Conservation (phyloP, 2,113 vertebrate genomes). For the Cisticola juncidis region DNA sequence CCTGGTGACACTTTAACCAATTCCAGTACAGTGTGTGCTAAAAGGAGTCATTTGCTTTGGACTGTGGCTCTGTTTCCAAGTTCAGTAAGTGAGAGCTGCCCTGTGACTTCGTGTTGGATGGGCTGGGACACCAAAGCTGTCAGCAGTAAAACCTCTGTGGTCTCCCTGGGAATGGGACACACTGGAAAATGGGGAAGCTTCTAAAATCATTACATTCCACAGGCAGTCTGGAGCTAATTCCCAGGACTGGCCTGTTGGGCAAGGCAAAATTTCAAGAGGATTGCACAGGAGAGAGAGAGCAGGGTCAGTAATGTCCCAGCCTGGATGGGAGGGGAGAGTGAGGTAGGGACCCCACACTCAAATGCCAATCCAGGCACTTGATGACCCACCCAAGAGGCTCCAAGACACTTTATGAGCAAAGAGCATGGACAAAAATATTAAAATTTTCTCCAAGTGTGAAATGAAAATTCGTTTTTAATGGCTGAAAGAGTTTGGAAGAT, state of each 20-base stretch:
- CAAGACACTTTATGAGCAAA: neutral
- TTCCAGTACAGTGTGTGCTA: neutral
- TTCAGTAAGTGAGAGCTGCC: neutral
- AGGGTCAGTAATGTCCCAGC: neutral
- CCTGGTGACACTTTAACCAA: neutral
- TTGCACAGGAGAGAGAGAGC: neutral
- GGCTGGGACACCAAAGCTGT: accelerated
- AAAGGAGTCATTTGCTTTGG: neutral
- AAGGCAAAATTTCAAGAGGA: neutral
- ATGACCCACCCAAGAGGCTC: neutral
- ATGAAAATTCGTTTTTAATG: neutral
- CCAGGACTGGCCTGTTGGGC: neutral
- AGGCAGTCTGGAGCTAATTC: neutral
- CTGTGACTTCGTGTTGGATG: accelerated
- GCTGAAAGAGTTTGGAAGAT: neutral
- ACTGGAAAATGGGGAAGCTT: neutral
- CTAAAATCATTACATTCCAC: neutral
- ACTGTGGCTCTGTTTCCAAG: neutral
- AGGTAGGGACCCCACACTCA: accelerated
- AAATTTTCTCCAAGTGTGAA: neutral
- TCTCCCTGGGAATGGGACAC: neutral
- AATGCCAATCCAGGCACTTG: neutral
- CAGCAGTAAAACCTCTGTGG: neutral
- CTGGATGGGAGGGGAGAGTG: too few relatives aligned
- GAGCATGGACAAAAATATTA: neutral